Evolutionary conservation across 2,797 vertebrate species (phyloP), one percentile per base, ranked within the genome.

Genomic region (Hemibagrus guttatus): DNA sequence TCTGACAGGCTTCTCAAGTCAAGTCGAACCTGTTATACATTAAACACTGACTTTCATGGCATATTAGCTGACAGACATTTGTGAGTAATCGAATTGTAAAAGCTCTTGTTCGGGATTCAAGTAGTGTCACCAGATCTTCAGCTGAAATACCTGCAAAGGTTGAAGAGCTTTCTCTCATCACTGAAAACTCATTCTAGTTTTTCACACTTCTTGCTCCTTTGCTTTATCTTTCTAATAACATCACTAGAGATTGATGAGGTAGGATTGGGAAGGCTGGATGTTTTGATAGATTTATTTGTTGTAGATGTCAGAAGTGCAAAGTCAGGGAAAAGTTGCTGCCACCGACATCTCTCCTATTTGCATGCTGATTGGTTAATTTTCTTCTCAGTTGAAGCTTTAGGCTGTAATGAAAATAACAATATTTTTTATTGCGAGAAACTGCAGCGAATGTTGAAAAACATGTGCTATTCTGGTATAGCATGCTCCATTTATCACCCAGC

Each of bases 401-500:
- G 76, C 19, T 31, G 56, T 19, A 61, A 21, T 81, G 58, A 81
- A 31, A 11, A 49, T 76, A 71, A 84, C 28, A 56, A 39, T 14
- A 0, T 1, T 23, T 68, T 63, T 74, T 74, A 74, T 28, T 52
- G 39, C n/a, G 58, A 23, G 12, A 61, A 61, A 76, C 42, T 35
- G 58, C 39, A 26, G 59, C 31, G 42, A 52, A 49, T 8, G 58
- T 76, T 52, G 39, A 58, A 3, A 54, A 82, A 35, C 63, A 68
- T 85, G 9, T 12, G 28, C n/a, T 87, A 49, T 28, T 13, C 59
- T 58, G 78, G 75, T 74, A 86, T 28, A 74, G 9, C 49, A 31
- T 54, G 31, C 54, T n/a, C 61, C 78, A 80, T 90, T 90, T 68
- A 80, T 85, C 84, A 76, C 68, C 71, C 42, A 39, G 14, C 75